Evolutionary conservation across 1,140 invertebrate genomes (phyloP).

Genomic region (Brachionus koreanus): DNA sequence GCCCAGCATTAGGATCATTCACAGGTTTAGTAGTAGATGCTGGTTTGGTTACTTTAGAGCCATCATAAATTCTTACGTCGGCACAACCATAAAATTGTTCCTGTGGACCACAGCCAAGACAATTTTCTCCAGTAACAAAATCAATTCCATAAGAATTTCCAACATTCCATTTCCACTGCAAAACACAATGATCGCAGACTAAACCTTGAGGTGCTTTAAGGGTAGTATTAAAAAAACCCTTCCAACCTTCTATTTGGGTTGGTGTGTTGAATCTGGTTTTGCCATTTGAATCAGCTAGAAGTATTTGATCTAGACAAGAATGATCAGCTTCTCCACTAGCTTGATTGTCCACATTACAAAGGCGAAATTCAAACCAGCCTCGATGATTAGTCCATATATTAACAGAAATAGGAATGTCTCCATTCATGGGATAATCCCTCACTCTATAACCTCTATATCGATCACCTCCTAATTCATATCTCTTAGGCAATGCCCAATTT

Average conservation of each 20-base stretch:
- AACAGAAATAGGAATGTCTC: not conserved
- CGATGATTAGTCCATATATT: conserved; percentile 49
- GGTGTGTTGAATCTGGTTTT: not conserved
- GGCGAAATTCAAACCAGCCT: conserved; percentile 50
- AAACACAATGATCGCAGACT: conserved; percentile 52
- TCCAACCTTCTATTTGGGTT: not conserved
- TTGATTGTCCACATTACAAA: conserved; percentile 46
- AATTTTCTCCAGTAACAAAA: conserved; percentile 18
- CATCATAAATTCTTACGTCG: not conserved
- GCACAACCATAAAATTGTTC: conserved; percentile 46
- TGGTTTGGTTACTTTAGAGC: not conserved
- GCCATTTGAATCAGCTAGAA: not conserved
- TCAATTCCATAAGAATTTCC: conserved; percentile 46
- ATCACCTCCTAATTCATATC: conserved; percentile 29
- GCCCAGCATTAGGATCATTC: not conserved
- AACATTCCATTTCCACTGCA: conserved; percentile 49
- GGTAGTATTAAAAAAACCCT: not conserved
- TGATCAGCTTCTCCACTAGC: not conserved
- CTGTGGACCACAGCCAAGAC: conserved; percentile 46
- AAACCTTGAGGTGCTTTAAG: conserved; percentile 49
- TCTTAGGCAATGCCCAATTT: not conserved
- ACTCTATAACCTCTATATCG: conserved; percentile 6
- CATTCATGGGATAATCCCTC: not conserved
- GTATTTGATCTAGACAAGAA: conserved; percentile 27
- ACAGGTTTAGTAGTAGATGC: not conserved